Evolutionary conservation across 2,113 vertebrate species (phyloP).

Genomic region (Tragelaphus strepsiceros): DNA sequence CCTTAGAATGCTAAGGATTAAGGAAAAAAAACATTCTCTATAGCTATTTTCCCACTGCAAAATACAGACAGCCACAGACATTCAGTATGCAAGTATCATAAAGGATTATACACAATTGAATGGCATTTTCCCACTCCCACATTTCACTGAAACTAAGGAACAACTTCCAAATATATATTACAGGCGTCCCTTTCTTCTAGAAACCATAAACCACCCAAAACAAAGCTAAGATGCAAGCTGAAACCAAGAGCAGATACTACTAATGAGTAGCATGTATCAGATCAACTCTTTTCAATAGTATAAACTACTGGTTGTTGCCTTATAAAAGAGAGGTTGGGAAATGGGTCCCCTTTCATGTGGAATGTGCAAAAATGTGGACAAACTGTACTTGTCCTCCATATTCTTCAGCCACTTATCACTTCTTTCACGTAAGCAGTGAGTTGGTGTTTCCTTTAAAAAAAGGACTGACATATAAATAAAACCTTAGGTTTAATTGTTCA

Average conservation of each 20-base stretch:
- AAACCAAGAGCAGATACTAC: constrained; percentile 15
- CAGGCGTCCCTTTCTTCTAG: not conserved
- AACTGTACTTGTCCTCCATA: not conserved
- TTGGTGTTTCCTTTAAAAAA: not conserved
- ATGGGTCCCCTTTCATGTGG: not conserved
- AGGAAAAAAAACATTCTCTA: constrained; percentile 39
- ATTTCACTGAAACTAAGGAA: constrained; percentile 37
- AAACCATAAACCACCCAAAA: not conserved
- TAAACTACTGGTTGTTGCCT: not conserved
- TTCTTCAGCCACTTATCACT: not conserved
- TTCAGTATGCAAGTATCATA: constrained; percentile 22
- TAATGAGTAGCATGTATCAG: not conserved
- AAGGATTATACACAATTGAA: constrained; percentile 47
- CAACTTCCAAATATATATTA: constrained; percentile 33
- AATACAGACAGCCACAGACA: constrained; percentile 33
- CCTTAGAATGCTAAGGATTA: constrained; percentile 45
- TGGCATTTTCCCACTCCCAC: not conserved
- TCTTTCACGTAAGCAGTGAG: not conserved
- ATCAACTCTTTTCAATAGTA: not conserved
- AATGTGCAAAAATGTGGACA: not conserved
- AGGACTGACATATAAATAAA: constrained; percentile 32
- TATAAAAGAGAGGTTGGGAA: not conserved
- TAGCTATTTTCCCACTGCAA: constrained; percentile 29
- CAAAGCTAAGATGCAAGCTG: not conserved
- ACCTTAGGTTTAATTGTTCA: not conserved